phyloP scores from a whole-genome alignment of 2,888 invertebrate genomes.

The Cheilosia vernalis region DNA sequence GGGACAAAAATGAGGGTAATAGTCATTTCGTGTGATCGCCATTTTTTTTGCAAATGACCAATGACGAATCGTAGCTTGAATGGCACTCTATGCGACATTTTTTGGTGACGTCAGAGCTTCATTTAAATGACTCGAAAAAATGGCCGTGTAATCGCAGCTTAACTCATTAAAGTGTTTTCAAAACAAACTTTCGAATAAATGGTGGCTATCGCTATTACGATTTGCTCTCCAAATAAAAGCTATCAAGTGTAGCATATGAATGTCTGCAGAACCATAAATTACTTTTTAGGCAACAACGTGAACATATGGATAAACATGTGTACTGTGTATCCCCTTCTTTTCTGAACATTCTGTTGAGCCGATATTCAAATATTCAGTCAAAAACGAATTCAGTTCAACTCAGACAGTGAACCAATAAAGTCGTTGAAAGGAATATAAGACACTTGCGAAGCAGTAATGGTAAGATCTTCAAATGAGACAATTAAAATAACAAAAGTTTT shows the following conservation, averaged over 20 bases:
- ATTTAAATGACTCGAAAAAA: too few species aligned
- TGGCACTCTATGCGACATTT: too few species aligned
- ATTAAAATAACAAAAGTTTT: neutral
- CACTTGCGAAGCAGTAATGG: constrained; percentile 11
- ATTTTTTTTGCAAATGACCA: too few species aligned
- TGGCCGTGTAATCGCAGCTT: too few species aligned
- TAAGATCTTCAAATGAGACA: constrained; percentile 8
- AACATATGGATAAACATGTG: constrained; percentile 35
- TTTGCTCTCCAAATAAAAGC: constrained; percentile 7
- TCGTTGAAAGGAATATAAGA: neutral
- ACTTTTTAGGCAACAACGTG: constrained; percentile 22
- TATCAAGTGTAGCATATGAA: constrained; percentile 24
- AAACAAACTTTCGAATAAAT: too few species aligned
- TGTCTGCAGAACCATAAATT: constrained; percentile 19
- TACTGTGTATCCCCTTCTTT: constrained; percentile 27
- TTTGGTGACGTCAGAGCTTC: too few species aligned
- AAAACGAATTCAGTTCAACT: constrained; percentile 39
- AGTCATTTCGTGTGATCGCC: too few species aligned
- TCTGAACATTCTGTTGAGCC: neutral
- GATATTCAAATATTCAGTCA: constrained; percentile 6
- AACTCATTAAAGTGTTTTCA: too few species aligned
- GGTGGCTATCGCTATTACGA: too few species aligned
- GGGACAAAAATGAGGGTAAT: too few species aligned
- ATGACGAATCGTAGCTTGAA: too few species aligned
- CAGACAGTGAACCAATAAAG: constrained; percentile 19